Evolutionary conservation across 2,888 invertebrate species (phyloP).

Genomic region (Desoria tigrina): DNA sequence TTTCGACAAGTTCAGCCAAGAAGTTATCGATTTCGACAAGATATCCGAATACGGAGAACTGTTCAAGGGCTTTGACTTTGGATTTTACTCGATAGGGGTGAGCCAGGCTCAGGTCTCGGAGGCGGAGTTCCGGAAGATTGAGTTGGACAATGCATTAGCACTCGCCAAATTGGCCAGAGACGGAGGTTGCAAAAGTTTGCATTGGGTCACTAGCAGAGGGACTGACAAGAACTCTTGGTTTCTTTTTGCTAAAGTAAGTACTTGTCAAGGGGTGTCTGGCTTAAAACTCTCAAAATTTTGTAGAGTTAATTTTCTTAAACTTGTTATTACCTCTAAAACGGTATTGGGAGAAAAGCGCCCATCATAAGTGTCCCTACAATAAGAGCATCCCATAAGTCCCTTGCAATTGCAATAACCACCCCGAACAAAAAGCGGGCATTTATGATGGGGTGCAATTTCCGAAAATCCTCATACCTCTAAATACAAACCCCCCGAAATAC

Average conservation of each 20-base stretch:
- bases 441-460: background rate
- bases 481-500: too few species aligned
- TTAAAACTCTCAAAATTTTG: too few species aligned
- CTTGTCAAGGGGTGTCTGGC: too few species aligned
- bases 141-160: constrained; percentile 14
- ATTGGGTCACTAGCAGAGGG: constrained; percentile 54
- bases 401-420: too few species aligned
- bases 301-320: too few species aligned
- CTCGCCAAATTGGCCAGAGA: background rate
- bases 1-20: constrained; percentile 56
- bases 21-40: constrained; percentile 60
- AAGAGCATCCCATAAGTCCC: too few species aligned
- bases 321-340: too few species aligned
- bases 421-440: too few species aligned
- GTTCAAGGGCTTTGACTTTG: constrained; percentile 57
- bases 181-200: background rate
- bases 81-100: constrained; percentile 54
- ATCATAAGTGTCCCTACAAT: too few species aligned
- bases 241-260: too few species aligned
- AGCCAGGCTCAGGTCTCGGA: background rate
- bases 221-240: constrained; percentile 58
- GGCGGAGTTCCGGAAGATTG: constrained; percentile 1
- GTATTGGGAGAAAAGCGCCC: too few species aligned
- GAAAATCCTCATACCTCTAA: background rate
- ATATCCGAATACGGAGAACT: constrained; percentile 57